Evolutionary conservation across 2,113 vertebrate species (phyloP).

Genomic region (Phrynocephalus versicolor): DNA sequence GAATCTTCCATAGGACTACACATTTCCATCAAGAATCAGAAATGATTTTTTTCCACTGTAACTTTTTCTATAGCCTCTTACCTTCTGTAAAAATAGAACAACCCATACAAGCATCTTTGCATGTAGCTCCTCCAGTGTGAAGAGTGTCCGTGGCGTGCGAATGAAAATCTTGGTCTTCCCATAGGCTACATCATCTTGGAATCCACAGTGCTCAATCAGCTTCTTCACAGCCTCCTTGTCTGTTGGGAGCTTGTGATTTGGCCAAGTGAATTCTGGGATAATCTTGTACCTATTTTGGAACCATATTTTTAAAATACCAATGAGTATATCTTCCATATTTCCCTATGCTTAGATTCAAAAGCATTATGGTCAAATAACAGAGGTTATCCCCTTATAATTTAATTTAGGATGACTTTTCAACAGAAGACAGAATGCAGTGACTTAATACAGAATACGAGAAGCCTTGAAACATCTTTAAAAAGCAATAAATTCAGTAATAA

Average conservation of each 20-base stretch:
- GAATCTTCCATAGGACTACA: not conserved
- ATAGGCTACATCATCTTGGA: constrained; percentile 92
- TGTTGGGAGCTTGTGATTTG: constrained; percentile 90
- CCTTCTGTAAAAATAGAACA: constrained; percentile 98
- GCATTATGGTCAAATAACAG: not conserved
- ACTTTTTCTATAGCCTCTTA: constrained; percentile 52
- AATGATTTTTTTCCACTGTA: not conserved
- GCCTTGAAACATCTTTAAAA: not conserved
- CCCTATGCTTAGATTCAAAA: not conserved
- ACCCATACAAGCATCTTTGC: constrained; percentile 90
- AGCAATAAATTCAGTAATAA: not conserved
- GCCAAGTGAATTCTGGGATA: constrained; percentile 97
- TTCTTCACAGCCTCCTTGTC: constrained; percentile 89
- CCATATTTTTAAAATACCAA: not conserved
- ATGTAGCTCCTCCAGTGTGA: constrained; percentile 93
- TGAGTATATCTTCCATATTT: not conserved
- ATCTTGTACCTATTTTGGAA: constrained; percentile 89
- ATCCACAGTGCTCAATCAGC: constrained; percentile 86
- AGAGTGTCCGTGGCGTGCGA: constrained; percentile 91
- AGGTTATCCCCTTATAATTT: not conserved
- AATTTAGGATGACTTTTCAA: no score
- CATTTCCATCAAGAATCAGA: not conserved
- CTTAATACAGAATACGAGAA: not conserved
- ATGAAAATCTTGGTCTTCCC: constrained; percentile 97
- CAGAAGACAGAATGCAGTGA: not conserved